Conservation (phyloP, 1,140 invertebrate genomes). For the Aphelenchoides besseyi region DNA sequence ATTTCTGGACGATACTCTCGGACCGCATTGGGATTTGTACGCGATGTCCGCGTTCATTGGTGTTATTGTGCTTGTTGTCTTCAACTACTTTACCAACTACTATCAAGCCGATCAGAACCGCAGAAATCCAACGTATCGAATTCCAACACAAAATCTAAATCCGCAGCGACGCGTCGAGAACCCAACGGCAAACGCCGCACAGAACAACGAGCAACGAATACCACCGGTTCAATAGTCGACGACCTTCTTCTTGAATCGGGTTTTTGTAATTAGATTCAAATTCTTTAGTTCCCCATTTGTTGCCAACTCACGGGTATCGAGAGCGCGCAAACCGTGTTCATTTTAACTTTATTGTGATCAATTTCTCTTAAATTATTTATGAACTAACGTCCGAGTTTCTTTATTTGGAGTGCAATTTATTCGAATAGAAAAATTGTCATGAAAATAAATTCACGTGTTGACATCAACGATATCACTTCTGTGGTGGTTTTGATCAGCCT, state of each 20-base stretch:
- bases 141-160: no score
- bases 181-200: background rate
- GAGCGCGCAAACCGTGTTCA: background rate
- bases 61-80: background rate
- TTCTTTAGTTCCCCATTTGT: background rate
- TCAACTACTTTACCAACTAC: slow-evolving; percentile 8
- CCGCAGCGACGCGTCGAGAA: no score
- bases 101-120: background rate
- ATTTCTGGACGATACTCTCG: slow-evolving; percentile 33
- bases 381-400: no score
- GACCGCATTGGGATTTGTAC: slow-evolving; percentile 50
- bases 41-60: slow-evolving; percentile 30
- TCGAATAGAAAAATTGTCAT: no score
- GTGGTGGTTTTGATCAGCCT: no score
- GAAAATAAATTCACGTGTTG: no score
- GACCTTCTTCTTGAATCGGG: background rate
- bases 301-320: slow-evolving; percentile 3
- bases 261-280: background rate
- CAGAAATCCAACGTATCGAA: background rate
- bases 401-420: no score
- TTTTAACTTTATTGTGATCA: background rate
- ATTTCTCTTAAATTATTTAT: no score
- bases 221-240: background rate
- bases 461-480: no score
- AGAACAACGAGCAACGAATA: background rate